phyloP scores from a whole-genome alignment of 2,888 invertebrate genomes.

The Drosophila neotestacea region DNA sequence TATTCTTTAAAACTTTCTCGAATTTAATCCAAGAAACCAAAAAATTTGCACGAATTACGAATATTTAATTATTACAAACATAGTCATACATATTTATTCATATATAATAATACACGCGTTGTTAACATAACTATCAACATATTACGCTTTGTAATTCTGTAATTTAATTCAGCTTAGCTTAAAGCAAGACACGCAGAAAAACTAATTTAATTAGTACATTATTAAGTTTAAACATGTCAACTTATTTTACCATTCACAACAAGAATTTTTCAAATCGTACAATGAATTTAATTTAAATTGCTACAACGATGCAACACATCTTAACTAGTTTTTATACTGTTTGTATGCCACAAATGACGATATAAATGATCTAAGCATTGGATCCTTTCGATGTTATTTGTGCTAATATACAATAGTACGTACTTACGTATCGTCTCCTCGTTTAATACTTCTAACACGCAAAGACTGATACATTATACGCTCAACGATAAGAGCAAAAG shows the following conservation, averaged over 20 bases:
- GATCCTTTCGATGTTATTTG: conserved; percentile 33
- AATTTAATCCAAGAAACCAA: conserved; percentile 31
- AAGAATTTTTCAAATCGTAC: conserved; percentile 25
- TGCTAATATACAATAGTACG: conserved; percentile 42
- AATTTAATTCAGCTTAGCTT: conserved; percentile 57
- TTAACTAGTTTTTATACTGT: conserved; percentile 65
- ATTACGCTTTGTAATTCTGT: conserved; percentile 41
- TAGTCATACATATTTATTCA: conserved; percentile 30
- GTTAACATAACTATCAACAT: conserved; percentile 34
- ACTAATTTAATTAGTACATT: conserved; percentile 34
- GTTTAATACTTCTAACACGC: conserved; percentile 75
- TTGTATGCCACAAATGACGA: conserved; percentile 44
- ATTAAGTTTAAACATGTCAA: conserved; percentile 45
- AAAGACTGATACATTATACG: conserved; percentile 79
- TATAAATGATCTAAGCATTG: conserved; percentile 8
- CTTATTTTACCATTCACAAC: conserved; percentile 50
- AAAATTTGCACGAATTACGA: conserved; percentile 46
- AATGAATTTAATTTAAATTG: conserved; percentile 18
- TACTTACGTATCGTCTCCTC: conserved; percentile 53
- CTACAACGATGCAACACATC: conserved; percentile 21
- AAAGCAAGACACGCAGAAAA: conserved; percentile 39
- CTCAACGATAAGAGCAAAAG: conserved; percentile 53
- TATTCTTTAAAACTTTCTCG: conserved; percentile 44
- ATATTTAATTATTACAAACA: conserved; percentile 25
- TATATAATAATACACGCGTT: conserved; percentile 21